These are phyloP conservation scores for Anabas testudineus DNA, from an alignment of 2,797 vertebrate species.

Conservation along the genomic window DNA sequence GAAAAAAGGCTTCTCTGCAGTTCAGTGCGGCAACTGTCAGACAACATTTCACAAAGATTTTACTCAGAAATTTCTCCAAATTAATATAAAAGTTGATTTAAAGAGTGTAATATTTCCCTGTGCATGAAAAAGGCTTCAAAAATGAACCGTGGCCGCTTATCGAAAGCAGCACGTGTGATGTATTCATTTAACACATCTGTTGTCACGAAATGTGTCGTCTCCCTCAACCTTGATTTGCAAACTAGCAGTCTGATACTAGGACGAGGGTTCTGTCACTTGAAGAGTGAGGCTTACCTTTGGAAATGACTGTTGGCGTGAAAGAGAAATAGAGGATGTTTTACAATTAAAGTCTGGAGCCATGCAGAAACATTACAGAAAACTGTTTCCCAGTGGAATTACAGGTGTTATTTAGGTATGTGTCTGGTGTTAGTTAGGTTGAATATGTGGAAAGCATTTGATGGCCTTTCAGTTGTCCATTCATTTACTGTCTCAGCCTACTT, in stretches of 20 bases:
- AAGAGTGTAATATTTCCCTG: background rate
- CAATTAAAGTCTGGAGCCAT: conserved; percentile 37
- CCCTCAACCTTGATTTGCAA: background rate
- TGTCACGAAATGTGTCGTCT: background rate
- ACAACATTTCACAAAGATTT: conserved; percentile 6
- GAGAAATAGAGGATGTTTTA: conserved; percentile 75
- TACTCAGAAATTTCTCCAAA: background rate
- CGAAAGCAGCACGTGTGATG: background rate
- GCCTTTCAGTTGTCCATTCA: background rate
- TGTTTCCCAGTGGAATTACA: conserved; percentile 19
- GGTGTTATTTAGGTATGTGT: background rate
- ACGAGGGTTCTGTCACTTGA: conserved; percentile 40
- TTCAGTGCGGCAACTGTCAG: background rate
- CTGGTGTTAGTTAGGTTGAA: background rate
- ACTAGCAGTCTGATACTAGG: conserved; percentile 1
- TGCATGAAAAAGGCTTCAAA: background rate
- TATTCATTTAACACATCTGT: background rate
- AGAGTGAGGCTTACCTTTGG: conserved; percentile 73
- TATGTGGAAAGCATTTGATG: background rate
- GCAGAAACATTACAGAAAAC: conserved; percentile 36
- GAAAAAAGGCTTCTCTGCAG: background rate
- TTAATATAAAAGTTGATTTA: background rate
- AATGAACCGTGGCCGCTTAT: accelerated
- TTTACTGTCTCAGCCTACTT: conserved; percentile 4
- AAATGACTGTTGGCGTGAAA: conserved; percentile 77